Base-by-base conservation (phyloP, 2,113 vertebrate species). In the Nestor notabilis region DNA sequence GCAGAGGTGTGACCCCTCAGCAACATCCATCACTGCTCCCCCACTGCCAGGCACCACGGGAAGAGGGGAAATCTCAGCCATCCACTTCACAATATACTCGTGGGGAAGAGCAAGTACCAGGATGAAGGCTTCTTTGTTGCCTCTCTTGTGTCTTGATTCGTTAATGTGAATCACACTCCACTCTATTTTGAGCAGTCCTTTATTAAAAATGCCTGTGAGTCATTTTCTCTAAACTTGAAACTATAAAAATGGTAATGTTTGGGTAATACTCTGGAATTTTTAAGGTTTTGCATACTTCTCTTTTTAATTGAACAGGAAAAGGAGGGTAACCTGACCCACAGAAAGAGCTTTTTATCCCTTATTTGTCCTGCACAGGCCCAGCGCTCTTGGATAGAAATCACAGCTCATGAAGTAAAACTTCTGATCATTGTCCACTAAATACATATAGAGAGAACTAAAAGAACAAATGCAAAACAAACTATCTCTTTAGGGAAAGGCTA, bases 161-260 rank as follows among this genome's bases (percentile, higher is more conserved):
- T 61, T 87, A 89, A 90, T 1, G 12, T 93, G 93, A 95, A 91
- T 94, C 95, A 95, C 74, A 81, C 49, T 68, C 56, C 29, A 25
- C 72, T 75, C 89, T 91, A 65, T 90, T 96, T 94, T 80, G 66
- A 88, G 91, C 63, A 49, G 66, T 91, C 49, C 70, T 91, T 82
- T 94, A 90, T 91, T 96, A 94, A 88, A 96, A 94, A 87, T 83
- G 70, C 85, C 79, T 53, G 12, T 90, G 93, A 93, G 84, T 95
- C 91, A 95, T 83, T 94, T 96, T 93, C 71, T 66, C 81, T 91
- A 93, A 95, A 93, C 79, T 75, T 71, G 52, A 83, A 91, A 88
- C 90, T 83, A 89, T 83, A 91, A 96, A 94, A 83, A 70, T 76
- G 93, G 81, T 63, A 56, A 91, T n/a, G 84, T 85, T 93, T 85